phyloP scores from a whole-genome alignment of 1,140 invertebrate genomes.

The Phymastichus coffea region DNA sequence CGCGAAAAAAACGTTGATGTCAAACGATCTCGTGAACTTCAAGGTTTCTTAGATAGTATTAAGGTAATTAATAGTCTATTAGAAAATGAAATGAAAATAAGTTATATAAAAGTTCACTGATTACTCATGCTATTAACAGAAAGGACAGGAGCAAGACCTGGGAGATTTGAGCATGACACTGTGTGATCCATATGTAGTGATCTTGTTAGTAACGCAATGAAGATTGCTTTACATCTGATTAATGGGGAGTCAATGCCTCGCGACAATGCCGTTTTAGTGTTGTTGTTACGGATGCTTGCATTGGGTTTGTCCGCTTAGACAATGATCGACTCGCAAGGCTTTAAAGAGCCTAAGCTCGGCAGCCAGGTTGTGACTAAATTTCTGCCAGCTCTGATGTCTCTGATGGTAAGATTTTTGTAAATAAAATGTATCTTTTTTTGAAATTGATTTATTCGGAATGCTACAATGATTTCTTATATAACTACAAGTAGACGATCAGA shows the following conservation, averaged over 20 bases:
- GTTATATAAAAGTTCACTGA: too few species aligned
- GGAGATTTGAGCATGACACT: conserved; percentile 96
- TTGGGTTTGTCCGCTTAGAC: conserved; percentile 93
- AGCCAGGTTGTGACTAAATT: conserved; percentile 93
- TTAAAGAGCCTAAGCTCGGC: conserved; percentile 93
- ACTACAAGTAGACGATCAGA: conserved; percentile 98
- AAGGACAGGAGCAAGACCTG: conserved; percentile 91
- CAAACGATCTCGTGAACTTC: conserved; percentile 89
- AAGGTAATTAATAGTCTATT: too few species aligned
- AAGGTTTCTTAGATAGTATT: conserved; percentile 93
- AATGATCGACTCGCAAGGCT: conserved; percentile 95
- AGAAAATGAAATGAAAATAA: too few species aligned
- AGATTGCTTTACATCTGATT: conserved; percentile 88
- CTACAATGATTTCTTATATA: too few species aligned
- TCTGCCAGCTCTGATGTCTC: conserved; percentile 87
- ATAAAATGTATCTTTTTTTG: too few species aligned
- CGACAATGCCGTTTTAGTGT: conserved; percentile 87
- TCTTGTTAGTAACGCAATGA: conserved; percentile 93
- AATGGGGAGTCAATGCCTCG: conserved; percentile 85
- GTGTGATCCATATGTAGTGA: conserved; percentile 95
- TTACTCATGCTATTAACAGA: too few species aligned
- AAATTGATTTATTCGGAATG: too few species aligned
- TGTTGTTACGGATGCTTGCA: conserved; percentile 90
- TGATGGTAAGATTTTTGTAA: too few species aligned
- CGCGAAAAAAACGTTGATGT: conserved; percentile 95